Evolutionary conservation across 2,797 vertebrate genomes (phyloP), one percentile per base, ranked within the genome.

Genomic region (Chelon auratus): DNA sequence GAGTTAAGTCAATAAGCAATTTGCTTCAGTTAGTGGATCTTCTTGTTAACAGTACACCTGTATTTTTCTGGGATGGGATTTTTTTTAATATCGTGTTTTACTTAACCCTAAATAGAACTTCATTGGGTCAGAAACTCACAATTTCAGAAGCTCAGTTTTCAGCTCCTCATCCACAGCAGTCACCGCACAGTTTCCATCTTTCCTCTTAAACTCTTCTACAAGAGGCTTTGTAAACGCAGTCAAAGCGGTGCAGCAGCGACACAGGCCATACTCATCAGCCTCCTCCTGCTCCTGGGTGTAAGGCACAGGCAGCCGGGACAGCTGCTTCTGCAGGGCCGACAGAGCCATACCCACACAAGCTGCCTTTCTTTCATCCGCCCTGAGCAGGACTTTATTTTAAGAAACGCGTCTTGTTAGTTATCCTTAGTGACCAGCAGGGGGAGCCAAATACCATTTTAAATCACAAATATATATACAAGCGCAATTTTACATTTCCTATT

Each of bases 291-390:
- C 92, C 78, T 83, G 78, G 18, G 92, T 95, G 68, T 95, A 97
- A 24, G 97, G 97, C 55, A 99, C 95, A 2, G 97, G 97, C 75
- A 99, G 93, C 42, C 92, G 85, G 59, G 94, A 92, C 13, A 98
- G 61, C 85, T 96, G 96, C 86, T 90, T 93, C 85, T 96, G 96
- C 56, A 98, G 88, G 66, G 95, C 93, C 3, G 93, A 94, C 78
- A 99, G 88, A 42, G 90, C 93, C 77, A 92, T 82, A 42, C 96
- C 96, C 88, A 97, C 73, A 0, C 92, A 90, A 71, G 92, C 91
- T 0, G 94, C 94, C 80, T 93, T 96, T 42, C 93, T 92, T 63
- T 93, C 94, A 9, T 84, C 89, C 90, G 97, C 89, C 70, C 92
- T 94, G 70, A 95, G 89, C 80, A 98, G 86, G 75, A 95, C 97